These are phyloP conservation scores for Amblyornis subalaris DNA, from an alignment of 2,113 vertebrate genomes.

Conservation along the genomic window DNA sequence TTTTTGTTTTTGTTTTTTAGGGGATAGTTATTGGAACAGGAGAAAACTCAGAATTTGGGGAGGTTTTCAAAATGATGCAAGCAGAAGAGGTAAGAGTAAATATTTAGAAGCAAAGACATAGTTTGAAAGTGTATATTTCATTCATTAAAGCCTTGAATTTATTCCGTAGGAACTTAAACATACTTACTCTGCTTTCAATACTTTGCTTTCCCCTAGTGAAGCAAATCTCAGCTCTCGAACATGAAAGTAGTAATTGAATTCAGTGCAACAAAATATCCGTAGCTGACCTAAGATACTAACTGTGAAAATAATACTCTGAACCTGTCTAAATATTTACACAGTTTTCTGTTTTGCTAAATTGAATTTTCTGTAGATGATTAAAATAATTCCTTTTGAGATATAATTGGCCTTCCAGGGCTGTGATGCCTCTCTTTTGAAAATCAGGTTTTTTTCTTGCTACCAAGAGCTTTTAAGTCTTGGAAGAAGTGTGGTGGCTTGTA, in stretches of 20 bases:
- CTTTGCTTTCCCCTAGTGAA: neutral
- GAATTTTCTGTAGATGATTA: neutral
- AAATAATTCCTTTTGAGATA: neutral
- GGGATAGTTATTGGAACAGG: slow-evolving; percentile 97
- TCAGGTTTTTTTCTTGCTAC: neutral
- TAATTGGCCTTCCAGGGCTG: neutral
- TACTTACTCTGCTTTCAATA: neutral
- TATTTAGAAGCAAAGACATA: neutral
- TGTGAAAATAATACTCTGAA: neutral
- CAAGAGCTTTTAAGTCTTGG: neutral
- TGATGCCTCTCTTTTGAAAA: neutral
- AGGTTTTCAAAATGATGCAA: slow-evolving; percentile 99
- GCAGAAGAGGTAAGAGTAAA: slow-evolving; percentile 90
- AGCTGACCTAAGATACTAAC: neutral
- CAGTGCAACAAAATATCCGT: neutral
- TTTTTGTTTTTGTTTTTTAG: slow-evolving; percentile 66
- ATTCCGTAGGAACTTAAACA: neutral
- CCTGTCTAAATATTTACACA: neutral
- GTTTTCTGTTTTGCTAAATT: neutral
- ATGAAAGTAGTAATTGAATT: neutral
- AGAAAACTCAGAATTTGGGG: slow-evolving; percentile 96
- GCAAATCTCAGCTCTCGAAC: neutral
- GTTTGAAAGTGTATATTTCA: neutral
- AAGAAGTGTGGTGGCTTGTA: neutral
- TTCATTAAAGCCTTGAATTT: neutral